Evolutionary conservation across 1,140 invertebrate species (phyloP).

Genomic region (Stratiolaelaps scimitus): DNA sequence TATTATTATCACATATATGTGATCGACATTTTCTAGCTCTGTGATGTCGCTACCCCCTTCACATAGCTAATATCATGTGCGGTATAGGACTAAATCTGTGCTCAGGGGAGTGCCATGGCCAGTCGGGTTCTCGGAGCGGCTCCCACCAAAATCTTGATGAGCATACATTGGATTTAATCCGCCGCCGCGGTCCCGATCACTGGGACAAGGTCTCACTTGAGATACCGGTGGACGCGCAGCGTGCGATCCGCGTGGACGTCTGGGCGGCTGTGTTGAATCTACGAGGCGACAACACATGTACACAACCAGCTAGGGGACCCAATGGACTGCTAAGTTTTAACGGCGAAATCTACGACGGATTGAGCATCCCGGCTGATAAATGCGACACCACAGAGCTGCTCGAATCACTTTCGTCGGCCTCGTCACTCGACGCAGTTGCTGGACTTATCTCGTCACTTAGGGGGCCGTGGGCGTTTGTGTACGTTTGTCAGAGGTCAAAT

Average conservation of each 20-base stretch:
- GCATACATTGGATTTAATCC: not conserved
- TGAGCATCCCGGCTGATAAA: not conserved
- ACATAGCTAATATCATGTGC: no score
- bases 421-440: not conserved
- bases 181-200: constrained; percentile 1
- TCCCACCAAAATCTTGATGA: not conserved
- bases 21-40: no score
- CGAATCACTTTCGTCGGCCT: not conserved
- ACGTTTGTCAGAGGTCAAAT: not conserved
- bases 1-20: no score
- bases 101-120: no score
- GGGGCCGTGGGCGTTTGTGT: constrained; percentile 3
- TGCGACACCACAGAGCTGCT: not conserved
- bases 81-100: no score
- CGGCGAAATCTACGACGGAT: constrained; percentile 15
- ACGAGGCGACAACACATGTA: not conserved
- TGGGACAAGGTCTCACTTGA: not conserved
- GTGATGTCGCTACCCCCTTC: no score
- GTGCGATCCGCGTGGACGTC: not conserved
- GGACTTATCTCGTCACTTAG: not conserved
- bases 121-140: no score
- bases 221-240: no score
- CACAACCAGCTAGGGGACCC: not conserved
- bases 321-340: constrained; percentile 10
- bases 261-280: not conserved